phyloP scores from a whole-genome alignment of 2,888 invertebrate species.

The Matsumyia berberina region DNA sequence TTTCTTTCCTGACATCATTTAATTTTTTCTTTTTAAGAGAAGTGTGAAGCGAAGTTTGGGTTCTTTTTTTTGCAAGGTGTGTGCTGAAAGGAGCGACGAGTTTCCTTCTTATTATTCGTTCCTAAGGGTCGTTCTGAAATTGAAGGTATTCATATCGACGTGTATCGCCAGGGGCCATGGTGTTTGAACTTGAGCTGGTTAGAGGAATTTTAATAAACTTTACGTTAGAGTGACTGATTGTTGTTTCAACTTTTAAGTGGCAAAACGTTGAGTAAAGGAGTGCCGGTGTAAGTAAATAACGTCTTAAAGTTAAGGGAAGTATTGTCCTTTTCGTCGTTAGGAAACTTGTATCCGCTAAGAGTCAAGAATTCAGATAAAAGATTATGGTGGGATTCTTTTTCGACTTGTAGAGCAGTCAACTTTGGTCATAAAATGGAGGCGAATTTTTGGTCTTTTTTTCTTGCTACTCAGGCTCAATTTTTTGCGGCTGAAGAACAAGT shows the following conservation, averaged over 20 bases:
- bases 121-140: slow-evolving; percentile 1
- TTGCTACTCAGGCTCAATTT: no score
- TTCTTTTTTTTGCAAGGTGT: neutral
- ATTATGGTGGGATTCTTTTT: no score
- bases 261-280: neutral
- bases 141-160: neutral
- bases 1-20: slow-evolving; percentile 49
- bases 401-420: no score
- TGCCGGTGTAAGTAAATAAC: neutral
- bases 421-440: no score
- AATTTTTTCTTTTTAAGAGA: slow-evolving; percentile 7
- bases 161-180: slow-evolving; percentile 11
- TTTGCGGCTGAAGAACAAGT: no score
- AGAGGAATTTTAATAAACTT: neutral
- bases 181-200: no score
- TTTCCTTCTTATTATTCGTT: slow-evolving; percentile 30
- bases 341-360: no score
- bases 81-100: neutral
- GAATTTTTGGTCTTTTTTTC: no score
- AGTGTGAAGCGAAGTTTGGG: neutral
- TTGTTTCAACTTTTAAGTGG: neutral
- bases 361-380: no score
- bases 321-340: no score
- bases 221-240: neutral
- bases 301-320: neutral